Conservation (phyloP, 2,113 vertebrate genomes). For the Bettongia penicillata region DNA sequence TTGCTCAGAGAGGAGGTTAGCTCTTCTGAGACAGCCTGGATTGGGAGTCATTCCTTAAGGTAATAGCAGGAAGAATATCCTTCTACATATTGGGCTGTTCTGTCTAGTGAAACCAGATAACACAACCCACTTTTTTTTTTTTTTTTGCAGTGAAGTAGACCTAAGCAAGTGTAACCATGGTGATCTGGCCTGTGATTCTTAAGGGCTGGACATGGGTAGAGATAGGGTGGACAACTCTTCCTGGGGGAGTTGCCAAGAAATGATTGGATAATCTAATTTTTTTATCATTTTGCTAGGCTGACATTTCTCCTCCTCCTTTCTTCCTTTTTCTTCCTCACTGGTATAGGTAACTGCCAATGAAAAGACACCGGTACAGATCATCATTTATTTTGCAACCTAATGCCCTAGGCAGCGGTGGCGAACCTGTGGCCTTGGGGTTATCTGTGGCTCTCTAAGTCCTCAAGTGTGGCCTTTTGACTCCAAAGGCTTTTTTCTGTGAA, state of each 20-base stretch:
- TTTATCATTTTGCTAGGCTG: background rate
- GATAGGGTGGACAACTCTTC: background rate
- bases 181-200: background rate
- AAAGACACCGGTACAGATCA: background rate
- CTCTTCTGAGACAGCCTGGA: background rate
- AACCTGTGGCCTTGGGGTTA: too few relatives aligned
- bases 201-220: accelerated
- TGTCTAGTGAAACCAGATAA: background rate
- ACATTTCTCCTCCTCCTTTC: background rate
- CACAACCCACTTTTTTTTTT: background rate
- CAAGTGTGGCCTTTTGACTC: too few relatives aligned
- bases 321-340: background rate
- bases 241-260: background rate
- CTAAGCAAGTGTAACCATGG: background rate
- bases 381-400: background rate
- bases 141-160: background rate
- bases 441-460: too few relatives aligned
- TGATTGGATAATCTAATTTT: background rate
- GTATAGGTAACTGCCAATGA: background rate
- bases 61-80: conserved; percentile 39
- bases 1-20: background rate
- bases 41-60: background rate
- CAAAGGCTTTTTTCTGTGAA: too few relatives aligned
- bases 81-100: background rate
- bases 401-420: background rate